phyloP scores from a whole-genome alignment of 2,113 vertebrate species.

The Choloepus hoffmanni region DNA sequence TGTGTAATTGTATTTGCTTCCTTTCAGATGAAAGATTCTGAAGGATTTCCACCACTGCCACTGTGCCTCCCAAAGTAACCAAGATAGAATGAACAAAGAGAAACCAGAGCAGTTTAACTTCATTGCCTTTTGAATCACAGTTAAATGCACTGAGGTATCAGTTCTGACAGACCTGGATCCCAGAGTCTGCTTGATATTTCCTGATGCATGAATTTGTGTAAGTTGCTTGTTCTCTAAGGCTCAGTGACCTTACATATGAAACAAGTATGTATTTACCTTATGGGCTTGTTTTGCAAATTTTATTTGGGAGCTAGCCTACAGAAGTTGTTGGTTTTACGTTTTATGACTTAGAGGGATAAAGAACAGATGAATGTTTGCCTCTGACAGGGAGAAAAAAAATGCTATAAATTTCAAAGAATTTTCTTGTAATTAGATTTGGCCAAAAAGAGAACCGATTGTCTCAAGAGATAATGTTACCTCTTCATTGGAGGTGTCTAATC shows the following conservation, averaged over 20 bases:
- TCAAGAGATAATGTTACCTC: background rate
- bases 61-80: background rate
- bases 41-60: background rate
- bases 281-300: background rate
- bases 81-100: background rate
- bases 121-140: background rate
- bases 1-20: background rate
- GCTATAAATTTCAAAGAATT: background rate
- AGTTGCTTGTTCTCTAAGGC: background rate
- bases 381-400: background rate
- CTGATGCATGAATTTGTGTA: background rate
- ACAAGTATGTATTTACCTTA: background rate
- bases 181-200: too few species aligned
- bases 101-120: background rate
- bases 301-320: background rate
- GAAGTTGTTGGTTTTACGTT: background rate
- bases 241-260: slow-evolving; percentile 1
- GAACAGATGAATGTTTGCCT: background rate
- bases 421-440: slow-evolving; percentile 8
- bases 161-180: background rate
- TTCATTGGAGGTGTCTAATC: background rate
- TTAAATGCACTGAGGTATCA: background rate
- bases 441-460: background rate
- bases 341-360: background rate
- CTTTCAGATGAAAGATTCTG: background rate